Conservation (phyloP, 2,888 invertebrate species). For the Habroteleia sp. region DNA sequence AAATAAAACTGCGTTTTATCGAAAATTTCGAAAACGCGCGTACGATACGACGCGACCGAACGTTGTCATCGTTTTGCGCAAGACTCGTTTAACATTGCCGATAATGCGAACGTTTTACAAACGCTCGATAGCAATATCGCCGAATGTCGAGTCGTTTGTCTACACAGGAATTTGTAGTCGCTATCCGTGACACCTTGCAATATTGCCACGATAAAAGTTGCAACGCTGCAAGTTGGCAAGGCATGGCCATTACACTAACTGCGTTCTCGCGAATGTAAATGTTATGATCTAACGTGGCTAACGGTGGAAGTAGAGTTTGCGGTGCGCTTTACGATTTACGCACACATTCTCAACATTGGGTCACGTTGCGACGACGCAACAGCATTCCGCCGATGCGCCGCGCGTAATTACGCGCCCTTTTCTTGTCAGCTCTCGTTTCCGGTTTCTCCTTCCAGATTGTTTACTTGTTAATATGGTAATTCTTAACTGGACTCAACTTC, state of each 20-base stretch:
- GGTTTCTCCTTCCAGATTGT: neutral
- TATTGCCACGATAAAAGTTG: conserved; percentile 62
- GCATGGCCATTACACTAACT: conserved; percentile 49
- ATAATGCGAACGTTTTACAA: conserved; percentile 41
- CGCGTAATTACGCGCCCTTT: conserved; percentile 8
- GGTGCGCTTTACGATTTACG: conserved; percentile 59
- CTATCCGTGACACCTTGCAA: conserved; percentile 61
- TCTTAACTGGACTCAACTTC: too few relatives aligned
- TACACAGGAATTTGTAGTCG: conserved; percentile 42
- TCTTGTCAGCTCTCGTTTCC: neutral
- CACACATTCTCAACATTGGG: conserved; percentile 44
- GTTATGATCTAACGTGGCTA: conserved; percentile 59
- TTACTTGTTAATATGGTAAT: too few relatives aligned
- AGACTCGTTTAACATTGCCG: conserved; percentile 36
- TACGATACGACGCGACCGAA: conserved; percentile 19
- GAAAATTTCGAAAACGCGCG: conserved; percentile 21
- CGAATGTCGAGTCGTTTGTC: conserved; percentile 58
- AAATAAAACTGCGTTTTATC: conserved; percentile 6
- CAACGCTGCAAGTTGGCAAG: conserved; percentile 48
- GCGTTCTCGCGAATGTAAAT: conserved; percentile 61
- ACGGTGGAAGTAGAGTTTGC: conserved; percentile 65
- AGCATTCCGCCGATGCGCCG: conserved; percentile 26
- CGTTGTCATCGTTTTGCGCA: conserved; percentile 35
- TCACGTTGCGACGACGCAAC: conserved; percentile 43
- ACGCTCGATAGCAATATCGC: conserved; percentile 53